phyloP scores from a whole-genome alignment of 2,797 vertebrate genomes.

The Periparus ater region DNA sequence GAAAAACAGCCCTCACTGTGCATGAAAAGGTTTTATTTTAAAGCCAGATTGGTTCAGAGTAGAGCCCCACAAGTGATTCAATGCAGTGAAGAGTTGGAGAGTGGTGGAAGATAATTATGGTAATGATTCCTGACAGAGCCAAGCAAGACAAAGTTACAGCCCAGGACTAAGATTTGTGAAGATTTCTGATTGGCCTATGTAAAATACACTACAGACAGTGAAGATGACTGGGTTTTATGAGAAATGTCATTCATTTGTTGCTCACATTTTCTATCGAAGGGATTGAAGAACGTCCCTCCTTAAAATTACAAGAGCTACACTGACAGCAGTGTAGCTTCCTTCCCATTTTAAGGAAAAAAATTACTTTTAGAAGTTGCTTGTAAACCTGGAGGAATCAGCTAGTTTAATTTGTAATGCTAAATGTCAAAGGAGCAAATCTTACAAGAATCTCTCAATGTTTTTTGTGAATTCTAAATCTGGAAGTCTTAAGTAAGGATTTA shows the following conservation, averaged over 20 bases:
- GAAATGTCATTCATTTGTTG: background rate
- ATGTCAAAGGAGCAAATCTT: background rate
- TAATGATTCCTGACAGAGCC: background rate
- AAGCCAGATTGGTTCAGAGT: background rate
- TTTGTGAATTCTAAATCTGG: background rate
- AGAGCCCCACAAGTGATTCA: background rate
- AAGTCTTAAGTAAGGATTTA: background rate
- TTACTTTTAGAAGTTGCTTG: background rate
- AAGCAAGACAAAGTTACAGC: background rate
- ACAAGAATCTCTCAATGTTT: background rate
- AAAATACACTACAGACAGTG: background rate
- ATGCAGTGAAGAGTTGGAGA: background rate
- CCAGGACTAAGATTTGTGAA: background rate
- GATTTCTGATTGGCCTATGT: background rate
- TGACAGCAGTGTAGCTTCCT: background rate
- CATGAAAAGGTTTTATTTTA: background rate
- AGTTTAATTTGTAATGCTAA: background rate
- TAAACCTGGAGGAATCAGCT: background rate
- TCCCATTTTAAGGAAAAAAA: background rate
- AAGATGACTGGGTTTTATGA: background rate
- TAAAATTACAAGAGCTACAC: background rate
- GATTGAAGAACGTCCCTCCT: background rate
- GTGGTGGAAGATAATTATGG: rapidly evolving
- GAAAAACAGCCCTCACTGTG: background rate
- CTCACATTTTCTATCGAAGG: background rate